A percentile compares a stretch with the other conserved stretches of the same genome.
Conservation (phyloP, 2,888 invertebrate genomes). For the Stenchaetothrips biformis region DNA sequence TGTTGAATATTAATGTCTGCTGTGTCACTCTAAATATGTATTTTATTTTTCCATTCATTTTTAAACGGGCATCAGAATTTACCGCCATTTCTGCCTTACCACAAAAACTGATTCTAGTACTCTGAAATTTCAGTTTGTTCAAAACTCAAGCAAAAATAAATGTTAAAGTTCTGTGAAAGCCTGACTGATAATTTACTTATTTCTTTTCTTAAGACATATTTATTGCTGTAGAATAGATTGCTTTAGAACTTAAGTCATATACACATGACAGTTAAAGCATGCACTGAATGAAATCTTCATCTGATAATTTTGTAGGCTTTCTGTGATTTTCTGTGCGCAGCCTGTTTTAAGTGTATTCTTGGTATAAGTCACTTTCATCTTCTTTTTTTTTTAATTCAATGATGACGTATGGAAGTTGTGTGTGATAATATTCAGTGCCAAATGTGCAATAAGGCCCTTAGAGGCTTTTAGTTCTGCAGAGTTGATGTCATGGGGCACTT, state of each 20-base stretch:
- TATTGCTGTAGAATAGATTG: slow-evolving; percentile 18
- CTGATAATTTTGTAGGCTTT: slow-evolving; percentile 1
- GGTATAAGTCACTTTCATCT: background rate
- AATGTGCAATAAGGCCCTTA: background rate
- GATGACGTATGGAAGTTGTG: background rate
- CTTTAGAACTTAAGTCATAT: background rate
- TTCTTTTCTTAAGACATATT: slow-evolving; percentile 20
- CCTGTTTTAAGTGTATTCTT: background rate
- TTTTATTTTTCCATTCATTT: no score
- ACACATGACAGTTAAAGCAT: background rate
- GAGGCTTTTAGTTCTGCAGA: no score
- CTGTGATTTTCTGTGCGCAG: slow-evolving; percentile 4
- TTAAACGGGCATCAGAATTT: no score
- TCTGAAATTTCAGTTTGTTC: no score
- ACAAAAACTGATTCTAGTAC: no score
- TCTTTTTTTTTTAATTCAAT: background rate
- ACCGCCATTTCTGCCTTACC: no score
- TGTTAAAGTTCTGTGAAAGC: background rate
- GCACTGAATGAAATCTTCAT: background rate
- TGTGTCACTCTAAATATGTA: no score
- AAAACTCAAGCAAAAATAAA: background rate
- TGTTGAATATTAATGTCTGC: no score
- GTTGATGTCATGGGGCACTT: no score
- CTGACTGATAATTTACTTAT: slow-evolving; percentile 22
- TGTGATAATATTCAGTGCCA: slow-evolving; percentile 15